Conservation (phyloP, 2,797 vertebrate species). For the Pseudochaenichthys georgianus region DNA sequence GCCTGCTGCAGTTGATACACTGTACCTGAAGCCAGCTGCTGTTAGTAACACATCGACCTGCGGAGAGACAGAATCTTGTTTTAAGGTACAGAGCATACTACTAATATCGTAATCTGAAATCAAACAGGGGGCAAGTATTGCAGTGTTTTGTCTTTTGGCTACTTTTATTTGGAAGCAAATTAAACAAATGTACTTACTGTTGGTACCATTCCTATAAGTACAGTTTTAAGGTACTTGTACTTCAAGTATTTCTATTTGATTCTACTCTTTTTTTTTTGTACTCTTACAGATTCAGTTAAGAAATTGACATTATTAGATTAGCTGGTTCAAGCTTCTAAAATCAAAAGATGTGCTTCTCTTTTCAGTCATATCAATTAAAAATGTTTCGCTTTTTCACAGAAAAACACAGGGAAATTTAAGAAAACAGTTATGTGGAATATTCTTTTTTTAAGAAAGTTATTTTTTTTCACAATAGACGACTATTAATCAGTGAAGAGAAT, state of each 20-base stretch:
- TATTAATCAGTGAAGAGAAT: too few species aligned
- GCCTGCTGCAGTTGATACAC: neutral
- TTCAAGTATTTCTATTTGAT: neutral
- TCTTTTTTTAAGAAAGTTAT: too few species aligned
- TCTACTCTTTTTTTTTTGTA: neutral
- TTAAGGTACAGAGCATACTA: constrained; percentile 52
- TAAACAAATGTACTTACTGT: neutral
- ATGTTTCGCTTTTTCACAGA: too few species aligned
- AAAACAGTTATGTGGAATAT: too few species aligned
- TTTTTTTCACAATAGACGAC: too few species aligned
- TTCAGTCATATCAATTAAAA: too few species aligned
- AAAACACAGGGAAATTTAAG: too few species aligned
- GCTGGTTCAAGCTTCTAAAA: too few species aligned
- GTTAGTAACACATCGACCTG: constrained; percentile 8
- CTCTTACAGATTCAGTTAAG: neutral
- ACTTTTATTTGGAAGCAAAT: neutral
- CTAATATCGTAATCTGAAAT: neutral
- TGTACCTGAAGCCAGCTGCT: constrained; percentile 7
- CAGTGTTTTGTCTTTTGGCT: neutral
- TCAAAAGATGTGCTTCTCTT: too few species aligned
- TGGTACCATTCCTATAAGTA: neutral
- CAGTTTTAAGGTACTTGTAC: neutral
- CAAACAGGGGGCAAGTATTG: constrained; percentile 6
- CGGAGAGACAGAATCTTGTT: constrained; percentile 21
- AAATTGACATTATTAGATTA: too few species aligned